Evolutionary conservation across 2,797 vertebrate species (phyloP), one percentile per base, ranked within the genome.

Genomic region (Megalops cyprinoides): DNA sequence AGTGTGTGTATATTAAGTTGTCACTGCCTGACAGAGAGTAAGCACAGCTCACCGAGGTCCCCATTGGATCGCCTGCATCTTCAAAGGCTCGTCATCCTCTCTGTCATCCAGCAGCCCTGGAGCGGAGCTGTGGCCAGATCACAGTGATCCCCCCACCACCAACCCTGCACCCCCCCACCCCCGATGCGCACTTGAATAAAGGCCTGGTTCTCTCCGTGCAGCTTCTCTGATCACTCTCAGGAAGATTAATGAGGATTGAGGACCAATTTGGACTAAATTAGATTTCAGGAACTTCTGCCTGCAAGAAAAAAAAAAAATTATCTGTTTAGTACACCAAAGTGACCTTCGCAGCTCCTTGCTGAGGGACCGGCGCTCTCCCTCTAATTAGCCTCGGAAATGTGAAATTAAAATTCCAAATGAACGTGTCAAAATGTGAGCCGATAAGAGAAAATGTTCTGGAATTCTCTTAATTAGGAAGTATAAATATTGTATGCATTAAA

Each of bases 181-280:
- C 58, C 15, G 58, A 62, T 28, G 34, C 58, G 8, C 4, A 58
- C 58, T n/a, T 62, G 58, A 62, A 25, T 31, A 28, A 62, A 28
- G 58, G 58, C 58, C 58, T 14, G 25, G 6, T 20, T 25, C 58
- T 28, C 56, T 25, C 62, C 4, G 5, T 62, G 37, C 15, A 34
- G 31, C 37, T 39, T 39, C 34, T 39, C 34, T 39, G 34, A 69
- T 69, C 65, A 20, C 42, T 39, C 65, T 69, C 65, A 69, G 65
- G 65, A 37, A 37, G 34, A 39, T 69, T 69, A 69, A 69, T 53
- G 51, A 53, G 15, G 34, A 39, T 37, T 23, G 37, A 39, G 42
- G 65, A 69, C 34, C 15, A 69, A 69, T 69, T 39, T 62, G 28
- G 58, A 28, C 58, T 62, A 62, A 28, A 62, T 62, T 62, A 62